Evolutionary conservation across 2,888 invertebrate genomes (phyloP).

Genomic region (Caenorhabditis drosophilae): DNA sequence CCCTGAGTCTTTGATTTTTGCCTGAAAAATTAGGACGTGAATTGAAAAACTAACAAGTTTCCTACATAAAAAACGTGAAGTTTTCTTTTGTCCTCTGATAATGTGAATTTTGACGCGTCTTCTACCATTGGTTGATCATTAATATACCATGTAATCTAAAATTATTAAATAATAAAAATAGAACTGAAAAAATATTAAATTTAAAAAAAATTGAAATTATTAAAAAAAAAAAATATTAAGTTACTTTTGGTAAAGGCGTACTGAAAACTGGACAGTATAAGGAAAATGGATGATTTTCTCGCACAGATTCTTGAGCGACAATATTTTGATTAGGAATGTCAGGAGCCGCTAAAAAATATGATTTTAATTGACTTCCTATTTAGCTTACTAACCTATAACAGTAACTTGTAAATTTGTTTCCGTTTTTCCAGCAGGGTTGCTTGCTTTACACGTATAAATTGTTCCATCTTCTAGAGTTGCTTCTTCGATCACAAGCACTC

Average conservation of each 20-base stretch:
- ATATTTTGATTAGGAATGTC: slow-evolving; percentile 61
- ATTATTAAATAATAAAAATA: too few species aligned
- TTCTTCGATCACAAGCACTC: slow-evolving; percentile 53
- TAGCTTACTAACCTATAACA: slow-evolving; percentile 71
- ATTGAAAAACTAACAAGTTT: too few species aligned
- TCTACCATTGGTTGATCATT: slow-evolving; percentile 57
- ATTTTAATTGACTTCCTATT: not conserved
- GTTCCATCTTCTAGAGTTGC: slow-evolving; percentile 71
- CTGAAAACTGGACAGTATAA: slow-evolving; percentile 67
- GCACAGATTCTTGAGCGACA: slow-evolving; percentile 47
- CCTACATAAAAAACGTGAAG: slow-evolving; percentile 50
- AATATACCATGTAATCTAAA: slow-evolving; percentile 64
- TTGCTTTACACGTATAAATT: slow-evolving; percentile 75
- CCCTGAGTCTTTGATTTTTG: slow-evolving; percentile 61
- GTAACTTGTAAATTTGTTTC: slow-evolving; percentile 73
- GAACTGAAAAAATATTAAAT: too few species aligned
- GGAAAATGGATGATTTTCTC: slow-evolving; percentile 55
- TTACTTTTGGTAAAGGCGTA: slow-evolving; percentile 60
- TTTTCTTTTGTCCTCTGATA: slow-evolving; percentile 65
- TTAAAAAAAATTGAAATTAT: slow-evolving; percentile 10
- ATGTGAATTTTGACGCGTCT: slow-evolving; percentile 37
- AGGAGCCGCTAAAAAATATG: slow-evolving; percentile 52
- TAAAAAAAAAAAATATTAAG: not conserved
- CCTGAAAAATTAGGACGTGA: slow-evolving; percentile 19
- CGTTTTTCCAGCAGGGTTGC: slow-evolving; percentile 75